phyloP scores from a whole-genome alignment of 30 jellyfish, hydroid and myxozoan species.

The Phacellophora camtschatica region DNA sequence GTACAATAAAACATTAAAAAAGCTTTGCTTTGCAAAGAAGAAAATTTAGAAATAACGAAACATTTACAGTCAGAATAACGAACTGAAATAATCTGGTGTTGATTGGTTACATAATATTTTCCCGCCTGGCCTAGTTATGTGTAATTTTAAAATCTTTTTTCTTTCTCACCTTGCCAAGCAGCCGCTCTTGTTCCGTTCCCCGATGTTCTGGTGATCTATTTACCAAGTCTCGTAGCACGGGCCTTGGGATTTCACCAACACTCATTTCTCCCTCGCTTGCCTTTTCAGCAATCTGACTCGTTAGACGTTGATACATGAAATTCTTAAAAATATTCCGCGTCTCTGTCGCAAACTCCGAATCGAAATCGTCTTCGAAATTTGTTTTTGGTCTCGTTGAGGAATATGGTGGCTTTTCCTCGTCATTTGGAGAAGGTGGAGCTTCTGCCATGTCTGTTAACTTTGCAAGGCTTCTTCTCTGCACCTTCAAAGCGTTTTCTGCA shows the following conservation, averaged over 20 bases:
- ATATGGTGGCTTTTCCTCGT: constrained; percentile 3
- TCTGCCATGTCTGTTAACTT: too few relatives aligned
- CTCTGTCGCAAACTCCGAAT: constrained; percentile 50
- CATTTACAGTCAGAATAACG: too few relatives aligned
- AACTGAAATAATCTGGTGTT: too few relatives aligned
- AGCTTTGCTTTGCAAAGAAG: too few relatives aligned
- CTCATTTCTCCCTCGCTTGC: constrained; percentile 71
- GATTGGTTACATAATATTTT: too few relatives aligned
- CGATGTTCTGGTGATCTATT: constrained; percentile 1
- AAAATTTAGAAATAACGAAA: background rate
- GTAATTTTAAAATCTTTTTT: background rate
- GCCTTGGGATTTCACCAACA: constrained; percentile 65
- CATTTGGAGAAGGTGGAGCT: constrained; percentile 27
- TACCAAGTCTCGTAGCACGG: constrained; percentile 23
- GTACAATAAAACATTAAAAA: too few relatives aligned
- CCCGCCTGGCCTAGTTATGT: background rate
- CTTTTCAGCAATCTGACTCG: constrained; percentile 77
- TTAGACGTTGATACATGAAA: constrained; percentile 70
- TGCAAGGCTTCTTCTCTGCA: too few relatives aligned
- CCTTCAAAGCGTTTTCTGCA: too few relatives aligned
- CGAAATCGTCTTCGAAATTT: background rate
- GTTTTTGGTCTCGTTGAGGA: too few relatives aligned
- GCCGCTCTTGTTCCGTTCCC: constrained; percentile 8
- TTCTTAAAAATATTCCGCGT: constrained; percentile 65
- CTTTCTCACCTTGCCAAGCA: constrained; percentile 13